Evolutionary conservation across 2,113 vertebrate genomes (phyloP).

Genomic region (Mellivora capensis): DNA sequence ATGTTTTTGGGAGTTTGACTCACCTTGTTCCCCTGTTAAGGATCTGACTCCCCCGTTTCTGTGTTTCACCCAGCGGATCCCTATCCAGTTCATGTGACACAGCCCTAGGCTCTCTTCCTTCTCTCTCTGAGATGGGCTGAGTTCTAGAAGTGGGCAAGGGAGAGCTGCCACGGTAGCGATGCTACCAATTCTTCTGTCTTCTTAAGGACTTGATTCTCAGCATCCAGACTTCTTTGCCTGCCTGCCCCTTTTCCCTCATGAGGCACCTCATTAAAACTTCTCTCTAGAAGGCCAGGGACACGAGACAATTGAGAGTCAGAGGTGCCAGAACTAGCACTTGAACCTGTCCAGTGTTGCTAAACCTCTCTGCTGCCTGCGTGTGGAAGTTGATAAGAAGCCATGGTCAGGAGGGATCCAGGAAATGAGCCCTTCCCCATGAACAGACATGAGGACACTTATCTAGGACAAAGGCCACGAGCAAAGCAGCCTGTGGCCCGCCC

Average conservation of each 20-base stretch:
- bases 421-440: neutral
- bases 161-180: neutral
- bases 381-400: neutral
- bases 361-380: neutral
- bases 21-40: neutral
- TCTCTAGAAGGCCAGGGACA: neutral
- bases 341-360: neutral
- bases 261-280: neutral
- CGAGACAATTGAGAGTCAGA: neutral
- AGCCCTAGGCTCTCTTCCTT: neutral
- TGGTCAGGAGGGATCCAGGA: neutral
- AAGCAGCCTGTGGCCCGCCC: slow-evolving; percentile 13
- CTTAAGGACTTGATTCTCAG: neutral
- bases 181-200: neutral
- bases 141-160: neutral
- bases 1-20: neutral
- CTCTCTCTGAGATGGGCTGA: neutral
- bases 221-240: neutral
- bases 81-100: neutral
- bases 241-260: neutral
- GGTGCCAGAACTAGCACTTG: neutral
- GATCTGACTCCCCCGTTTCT: neutral
- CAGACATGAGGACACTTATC: neutral
- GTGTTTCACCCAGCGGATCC: neutral
- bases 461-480: neutral